A percentile compares a stretch with the other conserved stretches of the same genome.
phyloP scores from a whole-genome alignment of 2,113 vertebrate genomes.

The Nycticorax nycticorax region DNA sequence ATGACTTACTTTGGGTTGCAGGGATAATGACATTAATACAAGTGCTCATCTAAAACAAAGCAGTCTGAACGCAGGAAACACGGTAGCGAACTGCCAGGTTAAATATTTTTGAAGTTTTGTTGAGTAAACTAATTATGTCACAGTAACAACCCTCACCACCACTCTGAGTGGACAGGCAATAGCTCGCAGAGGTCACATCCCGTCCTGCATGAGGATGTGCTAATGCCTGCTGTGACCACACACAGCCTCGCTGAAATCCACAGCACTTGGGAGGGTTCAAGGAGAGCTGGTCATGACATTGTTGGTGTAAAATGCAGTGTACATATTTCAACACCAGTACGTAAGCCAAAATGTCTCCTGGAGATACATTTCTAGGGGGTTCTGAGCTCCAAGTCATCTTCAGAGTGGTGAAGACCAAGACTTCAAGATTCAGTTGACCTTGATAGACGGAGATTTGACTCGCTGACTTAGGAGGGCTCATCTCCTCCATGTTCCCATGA shows the following conservation, averaged over 20 bases:
- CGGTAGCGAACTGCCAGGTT: constrained; percentile 13
- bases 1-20: not conserved
- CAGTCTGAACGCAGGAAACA: constrained; percentile 27
- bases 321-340: fast-evolving
- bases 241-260: not conserved
- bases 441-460: not conserved
- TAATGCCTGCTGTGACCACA: not conserved
- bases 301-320: not conserved
- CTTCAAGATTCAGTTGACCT: not conserved
- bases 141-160: not conserved
- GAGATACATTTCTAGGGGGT: not conserved
- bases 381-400: not conserved
- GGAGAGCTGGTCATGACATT: not conserved
- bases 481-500: not conserved
- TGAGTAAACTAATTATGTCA: not conserved
- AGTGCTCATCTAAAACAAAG: constrained; percentile 36
- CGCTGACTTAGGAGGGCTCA: not conserved
- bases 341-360: not conserved
- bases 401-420: not conserved
- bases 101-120: not conserved
- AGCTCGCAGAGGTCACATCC: not conserved
- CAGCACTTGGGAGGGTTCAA: not conserved
- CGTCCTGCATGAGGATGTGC: fast-evolving
- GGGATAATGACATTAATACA: constrained; percentile 22
- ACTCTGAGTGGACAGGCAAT: fast-evolving